Evolutionary conservation across 2,113 vertebrate species (phyloP).

Genomic region (Murina feae): DNA sequence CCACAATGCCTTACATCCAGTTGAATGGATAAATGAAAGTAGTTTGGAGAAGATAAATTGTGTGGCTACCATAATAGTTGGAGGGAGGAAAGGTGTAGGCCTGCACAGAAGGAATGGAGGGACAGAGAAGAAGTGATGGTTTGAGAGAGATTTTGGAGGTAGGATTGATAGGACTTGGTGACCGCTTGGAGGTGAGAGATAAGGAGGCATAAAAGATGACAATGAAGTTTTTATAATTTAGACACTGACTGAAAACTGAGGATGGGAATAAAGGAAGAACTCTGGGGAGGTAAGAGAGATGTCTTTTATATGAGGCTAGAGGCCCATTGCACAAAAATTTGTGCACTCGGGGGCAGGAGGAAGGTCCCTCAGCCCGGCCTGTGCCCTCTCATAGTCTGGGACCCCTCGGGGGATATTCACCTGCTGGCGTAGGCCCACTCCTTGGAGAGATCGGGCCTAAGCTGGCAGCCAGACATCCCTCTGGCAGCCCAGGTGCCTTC

Average conservation of each 20-base stretch:
- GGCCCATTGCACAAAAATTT: no score
- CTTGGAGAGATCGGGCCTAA: no score
- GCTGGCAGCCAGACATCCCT: no score
- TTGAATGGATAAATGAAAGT: not conserved
- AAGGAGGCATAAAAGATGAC: not conserved
- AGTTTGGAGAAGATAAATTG: not conserved
- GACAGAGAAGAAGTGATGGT: not conserved
- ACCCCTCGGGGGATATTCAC: no score
- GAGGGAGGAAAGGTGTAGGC: not conserved
- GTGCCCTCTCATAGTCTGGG: no score
- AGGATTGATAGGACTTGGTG: not conserved
- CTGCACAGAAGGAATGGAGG: not conserved
- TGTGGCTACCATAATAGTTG: not conserved
- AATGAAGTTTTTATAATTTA: constrained; percentile 5
- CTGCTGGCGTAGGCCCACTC: no score
- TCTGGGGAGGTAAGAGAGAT: not conserved
- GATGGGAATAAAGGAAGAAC: not conserved
- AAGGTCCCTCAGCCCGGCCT: no score
- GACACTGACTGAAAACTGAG: not conserved
- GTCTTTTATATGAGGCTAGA: not conserved
- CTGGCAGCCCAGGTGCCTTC: no score
- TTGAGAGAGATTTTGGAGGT: not conserved
- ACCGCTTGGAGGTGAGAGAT: not conserved
- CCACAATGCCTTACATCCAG: not conserved
- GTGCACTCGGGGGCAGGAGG: no score